These are phyloP conservation scores for Erythrocercus mccallii DNA, from an alignment of 2,113 vertebrate genomes.

Conservation along the genomic window DNA sequence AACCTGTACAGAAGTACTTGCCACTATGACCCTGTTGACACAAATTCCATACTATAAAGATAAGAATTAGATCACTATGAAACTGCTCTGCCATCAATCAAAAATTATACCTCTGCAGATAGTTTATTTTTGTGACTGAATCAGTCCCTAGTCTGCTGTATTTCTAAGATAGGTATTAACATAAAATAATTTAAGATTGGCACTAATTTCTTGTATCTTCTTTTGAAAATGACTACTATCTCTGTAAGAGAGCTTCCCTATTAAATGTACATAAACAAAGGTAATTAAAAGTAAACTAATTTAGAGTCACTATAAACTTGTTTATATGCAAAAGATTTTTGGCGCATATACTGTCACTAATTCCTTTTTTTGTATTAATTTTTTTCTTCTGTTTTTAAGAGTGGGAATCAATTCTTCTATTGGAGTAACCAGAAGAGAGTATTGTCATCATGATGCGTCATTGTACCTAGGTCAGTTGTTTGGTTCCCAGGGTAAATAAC, in stretches of 20 bases:
- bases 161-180: not conserved
- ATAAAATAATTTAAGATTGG: not conserved
- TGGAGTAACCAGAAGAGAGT: not conserved
- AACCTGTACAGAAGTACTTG: not conserved
- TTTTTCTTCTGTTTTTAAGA: not conserved
- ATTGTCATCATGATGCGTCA: not conserved
- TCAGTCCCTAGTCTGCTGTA: not conserved
- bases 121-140: not conserved
- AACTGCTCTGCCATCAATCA: not conserved
- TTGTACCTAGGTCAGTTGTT: not conserved
- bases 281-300: not conserved
- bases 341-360: not conserved
- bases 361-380: not conserved
- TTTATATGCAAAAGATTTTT: not conserved
- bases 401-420: not conserved
- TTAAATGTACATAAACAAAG: not conserved
- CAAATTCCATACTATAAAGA: not conserved
- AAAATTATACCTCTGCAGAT: not conserved
- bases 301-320: not conserved
- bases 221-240: not conserved
- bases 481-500: not conserved
- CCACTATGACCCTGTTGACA: not conserved
- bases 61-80: not conserved
- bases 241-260: not conserved
- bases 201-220: not conserved